Conservation (phyloP, 2,888 invertebrate genomes). For the Trichogramma evanescens region DNA sequence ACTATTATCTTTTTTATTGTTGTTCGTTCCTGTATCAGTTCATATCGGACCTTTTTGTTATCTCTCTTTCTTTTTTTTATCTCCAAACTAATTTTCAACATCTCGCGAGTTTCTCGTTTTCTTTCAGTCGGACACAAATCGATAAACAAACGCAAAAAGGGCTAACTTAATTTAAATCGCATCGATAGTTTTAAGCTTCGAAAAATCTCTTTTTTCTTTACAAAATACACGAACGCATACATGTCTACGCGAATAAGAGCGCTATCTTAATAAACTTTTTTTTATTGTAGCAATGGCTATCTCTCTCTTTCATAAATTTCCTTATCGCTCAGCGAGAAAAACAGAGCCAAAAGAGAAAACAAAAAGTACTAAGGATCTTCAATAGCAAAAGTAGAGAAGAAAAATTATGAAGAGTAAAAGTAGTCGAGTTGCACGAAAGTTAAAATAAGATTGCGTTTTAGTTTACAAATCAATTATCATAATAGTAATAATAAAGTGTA, state of each 20-base stretch:
- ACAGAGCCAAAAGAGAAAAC: constrained; percentile 18
- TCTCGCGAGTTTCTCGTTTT: constrained; percentile 4
- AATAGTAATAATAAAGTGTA: constrained; percentile 28
- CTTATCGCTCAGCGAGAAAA: constrained; percentile 10
- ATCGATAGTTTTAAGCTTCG: too few species aligned
- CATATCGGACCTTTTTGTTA: not conserved
- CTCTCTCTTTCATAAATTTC: not conserved
- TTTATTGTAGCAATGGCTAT: not conserved
- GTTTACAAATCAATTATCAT: constrained; percentile 26
- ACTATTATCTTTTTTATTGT: constrained; percentile 8
- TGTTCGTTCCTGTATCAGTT: constrained; percentile 3
- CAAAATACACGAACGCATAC: too few species aligned
- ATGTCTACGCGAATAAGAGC: not conserved
- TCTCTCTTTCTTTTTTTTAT: constrained; percentile 4
- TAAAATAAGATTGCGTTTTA: constrained; percentile 21
- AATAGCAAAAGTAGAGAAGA: constrained; percentile 20
- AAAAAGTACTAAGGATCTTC: constrained; percentile 18
- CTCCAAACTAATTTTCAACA: not conserved
- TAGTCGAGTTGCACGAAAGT: not conserved
- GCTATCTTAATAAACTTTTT: too few species aligned
- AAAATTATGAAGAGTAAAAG: constrained; percentile 26
- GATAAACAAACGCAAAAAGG: constrained; percentile 14
- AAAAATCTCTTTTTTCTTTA: too few species aligned
- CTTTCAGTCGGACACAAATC: constrained; percentile 9
- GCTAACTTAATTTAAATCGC: constrained; percentile 10